These are phyloP conservation scores for Leucania comma DNA, from an alignment of 2,888 invertebrate species.

Conservation along the genomic window DNA sequence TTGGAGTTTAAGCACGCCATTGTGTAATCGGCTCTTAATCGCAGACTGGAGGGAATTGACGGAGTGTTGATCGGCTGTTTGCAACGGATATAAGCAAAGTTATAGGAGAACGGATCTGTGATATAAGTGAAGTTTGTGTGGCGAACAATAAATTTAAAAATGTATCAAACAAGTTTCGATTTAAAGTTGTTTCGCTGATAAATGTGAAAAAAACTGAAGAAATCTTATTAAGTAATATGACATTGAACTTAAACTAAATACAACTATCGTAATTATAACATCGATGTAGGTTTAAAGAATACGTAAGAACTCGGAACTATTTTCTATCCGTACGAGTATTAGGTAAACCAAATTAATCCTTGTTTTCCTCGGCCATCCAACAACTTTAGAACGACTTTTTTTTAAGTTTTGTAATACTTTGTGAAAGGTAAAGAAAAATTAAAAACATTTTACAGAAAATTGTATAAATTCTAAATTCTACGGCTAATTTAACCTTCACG, in stretches of 20 bases:
- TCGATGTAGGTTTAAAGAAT: neutral
- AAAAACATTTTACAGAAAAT: too few species aligned
- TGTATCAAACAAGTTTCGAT: neutral
- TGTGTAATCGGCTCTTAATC: constrained; percentile 21
- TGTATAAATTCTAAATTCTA: too few species aligned
- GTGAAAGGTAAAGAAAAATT: too few species aligned
- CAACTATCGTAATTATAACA: neutral
- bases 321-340: too few species aligned
- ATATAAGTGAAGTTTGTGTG: neutral
- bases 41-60: constrained; percentile 6
- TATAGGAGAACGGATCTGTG: neutral
- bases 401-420: too few species aligned
- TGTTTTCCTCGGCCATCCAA: too few species aligned
- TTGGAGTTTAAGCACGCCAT: constrained; percentile 15
- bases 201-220: neutral
- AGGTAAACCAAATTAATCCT: too few species aligned
- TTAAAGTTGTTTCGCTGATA: neutral
- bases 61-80: constrained; percentile 10
- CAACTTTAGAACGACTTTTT: too few species aligned
- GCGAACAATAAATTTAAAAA: neutral
- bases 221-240: neutral
- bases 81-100: neutral
- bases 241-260: neutral
- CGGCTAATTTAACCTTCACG: too few species aligned
- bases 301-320: neutral